These are phyloP conservation scores for Harmothoe impar DNA, from an alignment of 2,888 invertebrate genomes.

Conservation along the genomic window DNA sequence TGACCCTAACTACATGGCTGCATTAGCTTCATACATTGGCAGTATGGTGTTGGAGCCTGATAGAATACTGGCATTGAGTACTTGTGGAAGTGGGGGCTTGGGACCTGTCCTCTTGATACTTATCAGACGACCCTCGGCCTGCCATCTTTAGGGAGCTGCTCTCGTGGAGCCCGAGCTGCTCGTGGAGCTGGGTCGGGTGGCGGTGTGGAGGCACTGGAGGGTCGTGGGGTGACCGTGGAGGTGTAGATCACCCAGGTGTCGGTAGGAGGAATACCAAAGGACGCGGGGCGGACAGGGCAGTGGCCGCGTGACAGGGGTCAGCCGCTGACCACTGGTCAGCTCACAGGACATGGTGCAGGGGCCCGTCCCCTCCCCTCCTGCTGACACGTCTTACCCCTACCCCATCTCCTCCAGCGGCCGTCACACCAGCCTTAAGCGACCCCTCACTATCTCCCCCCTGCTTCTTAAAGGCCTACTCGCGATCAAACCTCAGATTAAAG, in stretches of 20 bases:
- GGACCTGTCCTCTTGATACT: conserved; percentile 7
- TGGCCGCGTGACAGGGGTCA: conserved; percentile 10
- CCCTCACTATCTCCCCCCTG: too few species aligned
- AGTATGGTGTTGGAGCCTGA: too few species aligned
- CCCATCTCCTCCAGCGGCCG: too few species aligned
- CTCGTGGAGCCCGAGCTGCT: neutral
- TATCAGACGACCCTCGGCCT: conserved; percentile 8
- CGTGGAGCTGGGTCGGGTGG: neutral
- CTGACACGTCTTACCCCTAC: neutral
- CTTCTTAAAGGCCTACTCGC: too few species aligned
- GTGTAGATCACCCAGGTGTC: conserved; percentile 41
- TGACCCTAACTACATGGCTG: too few species aligned
- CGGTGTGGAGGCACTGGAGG: neutral
- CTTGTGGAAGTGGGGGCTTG: too few species aligned
- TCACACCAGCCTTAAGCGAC: too few species aligned
- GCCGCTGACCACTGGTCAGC: conserved; percentile 9
- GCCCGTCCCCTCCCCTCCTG: neutral
- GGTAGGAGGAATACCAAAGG: neutral
- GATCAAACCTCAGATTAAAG: too few species aligned
- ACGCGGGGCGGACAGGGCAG: neutral
- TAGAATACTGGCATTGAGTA: too few species aligned
- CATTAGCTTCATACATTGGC: too few species aligned
- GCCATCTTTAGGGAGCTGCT: neutral
- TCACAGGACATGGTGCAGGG: conserved; percentile 10
- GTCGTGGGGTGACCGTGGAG: neutral